Evolutionary conservation across 2,888 invertebrate genomes (phyloP).

Genomic region (Blera fallax): DNA sequence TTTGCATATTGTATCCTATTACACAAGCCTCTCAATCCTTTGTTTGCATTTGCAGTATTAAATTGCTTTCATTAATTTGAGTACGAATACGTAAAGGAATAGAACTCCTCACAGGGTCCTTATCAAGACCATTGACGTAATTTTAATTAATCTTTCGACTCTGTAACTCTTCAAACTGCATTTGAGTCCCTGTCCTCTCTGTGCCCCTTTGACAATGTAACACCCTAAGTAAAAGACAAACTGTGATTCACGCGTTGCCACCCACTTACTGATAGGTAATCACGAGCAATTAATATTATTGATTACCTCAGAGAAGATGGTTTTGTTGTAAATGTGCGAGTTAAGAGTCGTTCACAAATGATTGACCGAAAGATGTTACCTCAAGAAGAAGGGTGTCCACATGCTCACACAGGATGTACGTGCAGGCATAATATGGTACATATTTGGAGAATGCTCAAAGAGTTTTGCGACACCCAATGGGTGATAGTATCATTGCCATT

Average conservation of each 20-base stretch:
- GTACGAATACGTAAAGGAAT: neutral
- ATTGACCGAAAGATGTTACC: constrained; percentile 30
- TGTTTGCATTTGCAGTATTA: constrained; percentile 7
- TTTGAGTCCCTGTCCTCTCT: neutral
- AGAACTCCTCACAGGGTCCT: neutral
- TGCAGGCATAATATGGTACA: constrained; percentile 6
- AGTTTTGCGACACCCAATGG: neutral
- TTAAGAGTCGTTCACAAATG: constrained; percentile 1
- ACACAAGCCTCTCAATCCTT: neutral
- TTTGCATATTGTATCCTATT: constrained; percentile 26
- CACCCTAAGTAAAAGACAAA: neutral
- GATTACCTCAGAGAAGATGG: constrained; percentile 14
- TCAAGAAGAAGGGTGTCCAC: neutral
- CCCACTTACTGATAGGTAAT: constrained; percentile 17
- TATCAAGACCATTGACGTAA: constrained; percentile 17
- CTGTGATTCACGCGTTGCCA: neutral
- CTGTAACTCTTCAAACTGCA: constrained; percentile 22
- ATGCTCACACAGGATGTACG: neutral
- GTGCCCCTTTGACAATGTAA: neutral
- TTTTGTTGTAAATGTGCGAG: neutral
- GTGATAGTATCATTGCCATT: constrained; percentile 1
- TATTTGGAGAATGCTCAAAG: neutral
- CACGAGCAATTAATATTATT: constrained; percentile 35
- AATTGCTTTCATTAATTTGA: constrained; percentile 19
- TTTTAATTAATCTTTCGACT: constrained; percentile 33